phyloP scores from a whole-genome alignment of 2,113 vertebrate genomes.

The Phrynosoma platyrhinos region DNA sequence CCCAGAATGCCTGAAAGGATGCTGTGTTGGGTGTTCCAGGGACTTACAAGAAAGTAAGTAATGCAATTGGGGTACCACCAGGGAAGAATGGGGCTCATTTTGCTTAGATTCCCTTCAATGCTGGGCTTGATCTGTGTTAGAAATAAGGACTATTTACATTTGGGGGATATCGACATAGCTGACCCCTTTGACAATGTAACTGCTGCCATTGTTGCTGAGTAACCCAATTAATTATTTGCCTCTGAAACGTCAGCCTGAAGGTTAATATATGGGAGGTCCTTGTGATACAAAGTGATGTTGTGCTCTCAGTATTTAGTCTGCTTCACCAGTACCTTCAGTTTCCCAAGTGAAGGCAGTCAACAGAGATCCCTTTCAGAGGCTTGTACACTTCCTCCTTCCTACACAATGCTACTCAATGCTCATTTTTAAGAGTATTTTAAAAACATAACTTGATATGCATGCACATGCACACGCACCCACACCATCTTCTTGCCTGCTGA shows the following conservation, averaged over 20 bases:
- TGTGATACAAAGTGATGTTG: constrained; percentile 23
- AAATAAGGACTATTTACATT: neutral
- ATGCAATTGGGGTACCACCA: neutral
- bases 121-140: neutral
- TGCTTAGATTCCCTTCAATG: neutral
- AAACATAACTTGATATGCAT: constrained; percentile 31
- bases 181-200: constrained; percentile 43
- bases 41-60: neutral
- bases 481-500: constrained; percentile 6
- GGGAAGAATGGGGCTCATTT: no score
- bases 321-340: neutral
- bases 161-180: neutral
- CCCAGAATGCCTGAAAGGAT: neutral
- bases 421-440: constrained; percentile 50
- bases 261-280: constrained; percentile 49
- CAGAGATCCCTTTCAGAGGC: constrained; percentile 51
- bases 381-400: constrained; percentile 30
- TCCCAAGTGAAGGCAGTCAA: constrained; percentile 29
- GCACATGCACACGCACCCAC: constrained; percentile 10
- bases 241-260: constrained; percentile 19
- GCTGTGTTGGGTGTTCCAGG: neutral
- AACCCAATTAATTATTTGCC: constrained; percentile 1
- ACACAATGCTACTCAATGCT: constrained; percentile 55
- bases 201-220: constrained; percentile 35
- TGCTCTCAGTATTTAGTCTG: constrained; percentile 43